A percentile compares a stretch with the other conserved stretches of the same genome.
Evolutionary conservation across 1,140 invertebrate genomes (phyloP).

Genomic region (Acromyrmex heyeri): DNA sequence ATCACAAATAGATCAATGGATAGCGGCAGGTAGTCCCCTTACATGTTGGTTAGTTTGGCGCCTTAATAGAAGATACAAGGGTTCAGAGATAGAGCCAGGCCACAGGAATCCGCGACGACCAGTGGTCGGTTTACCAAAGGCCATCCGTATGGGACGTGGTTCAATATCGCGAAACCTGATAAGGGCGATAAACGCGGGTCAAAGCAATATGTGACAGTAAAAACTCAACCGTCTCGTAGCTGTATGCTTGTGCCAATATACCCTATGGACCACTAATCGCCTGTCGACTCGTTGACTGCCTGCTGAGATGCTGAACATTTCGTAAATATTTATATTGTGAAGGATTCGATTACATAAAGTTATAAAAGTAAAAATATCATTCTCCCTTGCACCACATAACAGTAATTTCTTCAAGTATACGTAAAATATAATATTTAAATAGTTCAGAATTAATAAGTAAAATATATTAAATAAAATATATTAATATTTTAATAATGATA

Average conservation of each 20-base stretch:
- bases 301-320: background rate
- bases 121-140: slow-evolving; percentile 64
- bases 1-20: slow-evolving; percentile 50
- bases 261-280: slow-evolving; percentile 12
- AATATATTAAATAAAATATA: too few relatives aligned
- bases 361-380: background rate
- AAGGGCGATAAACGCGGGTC: slow-evolving; percentile 35
- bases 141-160: slow-evolving; percentile 47
- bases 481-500: background rate
- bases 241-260: slow-evolving; percentile 11
- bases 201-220: slow-evolving; percentile 31
- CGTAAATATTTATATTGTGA: slow-evolving; percentile 37
- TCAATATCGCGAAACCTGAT: slow-evolving; percentile 60
- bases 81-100: slow-evolving; percentile 43
- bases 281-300: background rate
- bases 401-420: background rate
- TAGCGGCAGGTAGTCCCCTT: slow-evolving; percentile 21
- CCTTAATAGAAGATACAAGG: slow-evolving; percentile 65
- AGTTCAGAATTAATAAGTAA: background rate
- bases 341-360: background rate
- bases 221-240: slow-evolving; percentile 44
- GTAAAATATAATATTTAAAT: background rate
- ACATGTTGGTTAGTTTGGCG: slow-evolving; percentile 40
- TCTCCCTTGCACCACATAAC: background rate
- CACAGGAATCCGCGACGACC: slow-evolving; percentile 69